These are phyloP conservation scores for Copsychus sechellarum DNA, from an alignment of 2,113 vertebrate genomes.

Conservation along the genomic window DNA sequence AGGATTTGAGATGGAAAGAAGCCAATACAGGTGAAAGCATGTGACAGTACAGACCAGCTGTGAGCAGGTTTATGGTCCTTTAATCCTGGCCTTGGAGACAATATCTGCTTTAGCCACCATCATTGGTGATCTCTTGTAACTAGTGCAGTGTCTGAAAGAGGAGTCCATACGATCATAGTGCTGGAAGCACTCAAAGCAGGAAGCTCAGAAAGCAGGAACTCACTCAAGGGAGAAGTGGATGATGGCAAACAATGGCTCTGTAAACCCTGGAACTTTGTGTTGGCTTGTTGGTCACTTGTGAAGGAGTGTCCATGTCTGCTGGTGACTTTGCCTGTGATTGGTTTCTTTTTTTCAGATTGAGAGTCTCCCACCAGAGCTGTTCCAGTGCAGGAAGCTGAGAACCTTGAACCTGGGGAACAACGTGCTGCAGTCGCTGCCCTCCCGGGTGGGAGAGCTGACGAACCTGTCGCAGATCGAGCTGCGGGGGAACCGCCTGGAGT, in stretches of 20 bases:
- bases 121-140: not conserved
- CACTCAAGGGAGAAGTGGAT: not conserved
- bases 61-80: not conserved
- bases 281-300: not conserved
- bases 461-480: conserved; percentile 92
- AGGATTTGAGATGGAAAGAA: not conserved
- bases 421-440: conserved; percentile 87
- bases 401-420: conserved; percentile 95
- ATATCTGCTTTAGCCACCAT: not conserved
- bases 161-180: not conserved
- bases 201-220: not conserved
- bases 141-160: not conserved
- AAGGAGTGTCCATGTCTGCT: accelerated
- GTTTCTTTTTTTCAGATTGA: conserved; percentile 80
- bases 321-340: not conserved
- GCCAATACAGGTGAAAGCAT: not conserved
- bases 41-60: not conserved
- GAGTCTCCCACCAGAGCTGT: conserved; percentile 90
- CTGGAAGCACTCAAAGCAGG: not conserved
- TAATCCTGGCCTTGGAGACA: not conserved
- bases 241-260: not conserved
- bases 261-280: not conserved
- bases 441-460: conserved; percentile 89
- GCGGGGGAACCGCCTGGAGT: conserved; percentile 91
- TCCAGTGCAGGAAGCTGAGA: conserved; percentile 95